A percentile compares a stretch with the other conserved stretches of the same genome.
These are phyloP conservation scores for Oceanodroma tethys DNA, from an alignment of 2,113 vertebrate genomes.

Conservation along the genomic window DNA sequence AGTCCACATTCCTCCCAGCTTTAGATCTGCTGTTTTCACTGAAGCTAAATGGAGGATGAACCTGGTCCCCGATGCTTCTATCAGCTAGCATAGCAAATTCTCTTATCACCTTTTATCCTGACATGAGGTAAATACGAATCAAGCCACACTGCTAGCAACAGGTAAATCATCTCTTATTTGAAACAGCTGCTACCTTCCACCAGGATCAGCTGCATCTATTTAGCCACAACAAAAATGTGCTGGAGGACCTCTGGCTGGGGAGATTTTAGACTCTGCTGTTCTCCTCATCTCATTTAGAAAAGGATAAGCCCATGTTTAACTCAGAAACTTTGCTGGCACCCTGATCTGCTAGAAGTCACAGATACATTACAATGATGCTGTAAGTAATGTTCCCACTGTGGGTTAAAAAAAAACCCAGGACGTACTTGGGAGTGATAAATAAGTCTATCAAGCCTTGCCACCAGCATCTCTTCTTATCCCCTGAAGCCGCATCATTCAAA, in stretches of 20 bases:
- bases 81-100: not conserved
- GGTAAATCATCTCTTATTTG: not conserved
- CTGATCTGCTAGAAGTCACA: not conserved
- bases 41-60: not conserved
- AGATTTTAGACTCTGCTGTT: not conserved
- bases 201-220: not conserved
- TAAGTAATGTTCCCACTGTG: not conserved
- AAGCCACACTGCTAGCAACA: not conserved
- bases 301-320: not conserved
- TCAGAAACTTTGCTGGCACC: not conserved
- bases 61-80: not conserved
- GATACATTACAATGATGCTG: not conserved
- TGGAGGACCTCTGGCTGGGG: not conserved
- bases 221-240: not conserved
- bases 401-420: not conserved
- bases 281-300: not conserved
- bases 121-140: not conserved
- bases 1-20: slow-evolving; percentile 7
- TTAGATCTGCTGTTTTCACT: slow-evolving; percentile 26
- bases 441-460: not conserved
- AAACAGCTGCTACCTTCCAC: not conserved
- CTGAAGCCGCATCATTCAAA: not conserved
- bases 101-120: not conserved
- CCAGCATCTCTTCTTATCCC: not conserved
- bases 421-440: rapidly evolving